phyloP scores from a whole-genome alignment of 2,113 vertebrate species.

The Cryptotis parvus region DNA sequence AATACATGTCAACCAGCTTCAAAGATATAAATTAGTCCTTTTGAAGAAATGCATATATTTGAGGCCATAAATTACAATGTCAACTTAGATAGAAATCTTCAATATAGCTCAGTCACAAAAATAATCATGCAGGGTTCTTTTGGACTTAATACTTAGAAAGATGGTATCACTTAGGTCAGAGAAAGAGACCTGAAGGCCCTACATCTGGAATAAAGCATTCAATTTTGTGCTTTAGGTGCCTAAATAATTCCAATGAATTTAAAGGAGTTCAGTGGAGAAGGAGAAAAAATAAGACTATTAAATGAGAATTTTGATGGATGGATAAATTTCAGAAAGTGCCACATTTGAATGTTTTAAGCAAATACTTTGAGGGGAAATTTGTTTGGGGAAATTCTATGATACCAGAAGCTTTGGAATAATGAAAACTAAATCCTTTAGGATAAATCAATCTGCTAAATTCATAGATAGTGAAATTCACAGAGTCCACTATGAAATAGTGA shows the following conservation, averaged over 20 bases:
- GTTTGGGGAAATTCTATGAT: not conserved
- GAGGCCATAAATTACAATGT: constrained; percentile 70
- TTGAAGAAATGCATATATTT: constrained; percentile 74
- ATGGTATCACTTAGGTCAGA: constrained; percentile 64
- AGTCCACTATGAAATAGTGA: no score
- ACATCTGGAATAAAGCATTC: constrained; percentile 65
- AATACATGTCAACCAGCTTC: constrained; percentile 55
- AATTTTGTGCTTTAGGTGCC: constrained; percentile 50
- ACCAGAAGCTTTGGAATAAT: not conserved
- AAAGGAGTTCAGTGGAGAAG: constrained; percentile 49
- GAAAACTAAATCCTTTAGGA: not conserved
- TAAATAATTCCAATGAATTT: constrained; percentile 63
- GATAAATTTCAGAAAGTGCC: constrained; percentile 18
- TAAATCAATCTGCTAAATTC: not conserved
- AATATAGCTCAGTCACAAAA: constrained; percentile 55
- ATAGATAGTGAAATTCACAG: no score
- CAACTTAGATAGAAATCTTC: constrained; percentile 78
- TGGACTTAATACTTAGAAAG: constrained; percentile 67
- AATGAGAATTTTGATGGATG: constrained; percentile 50
- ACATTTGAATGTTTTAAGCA: constrained; percentile 43
- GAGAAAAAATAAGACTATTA: constrained; percentile 38
- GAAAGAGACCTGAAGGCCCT: constrained; percentile 59
- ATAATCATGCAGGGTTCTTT: constrained; percentile 13
- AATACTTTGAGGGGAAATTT: constrained; percentile 38
- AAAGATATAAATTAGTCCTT: constrained; percentile 75